Percentiles rank a stretch among this genome's conserved stretches.
Conservation (phyloP, 2,797 vertebrate genomes). For the Microhierax caerulescens region DNA sequence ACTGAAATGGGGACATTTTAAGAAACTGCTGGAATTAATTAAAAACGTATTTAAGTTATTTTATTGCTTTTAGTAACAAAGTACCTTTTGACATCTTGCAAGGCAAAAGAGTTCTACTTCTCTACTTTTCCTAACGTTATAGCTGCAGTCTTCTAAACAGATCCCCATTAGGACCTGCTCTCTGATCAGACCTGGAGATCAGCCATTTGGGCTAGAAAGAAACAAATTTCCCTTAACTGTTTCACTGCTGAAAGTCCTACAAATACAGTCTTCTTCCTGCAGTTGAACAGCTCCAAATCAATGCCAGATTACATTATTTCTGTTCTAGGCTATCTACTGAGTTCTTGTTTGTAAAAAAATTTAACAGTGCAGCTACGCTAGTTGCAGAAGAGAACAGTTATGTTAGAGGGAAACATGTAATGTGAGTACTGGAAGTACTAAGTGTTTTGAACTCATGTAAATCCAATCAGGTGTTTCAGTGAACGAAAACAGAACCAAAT, state of each 20-base stretch:
- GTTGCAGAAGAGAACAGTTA: background rate
- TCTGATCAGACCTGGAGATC: background rate
- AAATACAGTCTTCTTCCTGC: background rate
- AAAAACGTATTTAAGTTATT: background rate
- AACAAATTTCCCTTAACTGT: background rate
- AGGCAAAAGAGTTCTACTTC: background rate
- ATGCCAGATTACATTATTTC: background rate
- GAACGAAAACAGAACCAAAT: background rate
- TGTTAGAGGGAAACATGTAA: background rate
- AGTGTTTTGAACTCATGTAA: background rate
- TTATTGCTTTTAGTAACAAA: conserved; percentile 27
- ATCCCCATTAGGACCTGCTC: background rate
- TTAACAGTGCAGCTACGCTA: background rate
- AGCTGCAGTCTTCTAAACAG: background rate
- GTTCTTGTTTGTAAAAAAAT: background rate
- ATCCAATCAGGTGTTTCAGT: background rate
- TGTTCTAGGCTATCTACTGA: background rate
- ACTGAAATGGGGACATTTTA: background rate
- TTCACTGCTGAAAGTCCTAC: background rate
- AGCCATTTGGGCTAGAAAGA: background rate
- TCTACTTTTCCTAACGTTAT: background rate
- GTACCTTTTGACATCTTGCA: conserved; percentile 16
- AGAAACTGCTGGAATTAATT: conserved; percentile 24
- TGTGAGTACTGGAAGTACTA: background rate
- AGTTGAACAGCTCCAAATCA: background rate